Conservation (phyloP, 2,888 invertebrate genomes). For the Cremastobaeus sp. region DNA sequence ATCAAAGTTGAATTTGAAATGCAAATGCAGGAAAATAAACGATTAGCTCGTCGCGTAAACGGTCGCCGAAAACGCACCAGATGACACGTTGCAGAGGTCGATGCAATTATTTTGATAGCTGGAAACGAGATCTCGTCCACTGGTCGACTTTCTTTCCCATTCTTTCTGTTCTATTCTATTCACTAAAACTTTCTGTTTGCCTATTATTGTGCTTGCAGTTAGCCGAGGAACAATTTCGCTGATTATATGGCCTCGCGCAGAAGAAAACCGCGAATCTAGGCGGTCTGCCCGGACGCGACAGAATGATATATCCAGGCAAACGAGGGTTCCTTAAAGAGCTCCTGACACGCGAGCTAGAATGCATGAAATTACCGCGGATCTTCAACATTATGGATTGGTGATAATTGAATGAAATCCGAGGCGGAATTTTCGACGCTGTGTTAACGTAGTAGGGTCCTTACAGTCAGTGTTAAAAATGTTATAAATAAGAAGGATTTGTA, state of each 20-base stretch:
- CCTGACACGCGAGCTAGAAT: slow-evolving; percentile 58
- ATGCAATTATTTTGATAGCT: slow-evolving; percentile 33
- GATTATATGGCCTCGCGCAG: slow-evolving; percentile 45
- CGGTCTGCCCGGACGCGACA: slow-evolving; percentile 34
- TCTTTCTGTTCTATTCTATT: not conserved
- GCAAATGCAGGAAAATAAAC: slow-evolving; percentile 18
- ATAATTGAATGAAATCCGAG: slow-evolving; percentile 57
- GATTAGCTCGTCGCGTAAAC: slow-evolving; percentile 30
- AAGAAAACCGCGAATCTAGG: slow-evolving; percentile 53
- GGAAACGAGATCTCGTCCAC: too few relatives aligned
- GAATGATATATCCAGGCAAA: slow-evolving; percentile 47
- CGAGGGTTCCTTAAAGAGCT: slow-evolving; percentile 49
- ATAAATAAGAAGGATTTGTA: too few relatives aligned
- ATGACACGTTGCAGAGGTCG: slow-evolving; percentile 28
- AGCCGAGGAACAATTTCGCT: slow-evolving; percentile 42
- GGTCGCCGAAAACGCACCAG: slow-evolving; percentile 12
- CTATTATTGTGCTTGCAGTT: slow-evolving; percentile 13
- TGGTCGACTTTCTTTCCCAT: not conserved
- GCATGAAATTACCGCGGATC: slow-evolving; percentile 54
- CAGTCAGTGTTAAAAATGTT: too few relatives aligned
- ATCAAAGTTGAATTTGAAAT: slow-evolving; percentile 15
- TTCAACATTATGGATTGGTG: slow-evolving; percentile 51
- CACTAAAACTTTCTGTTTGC: not conserved
- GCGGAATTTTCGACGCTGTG: not conserved
- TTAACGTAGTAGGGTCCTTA: too few relatives aligned